Percentiles rank a stretch among this genome's conserved stretches.
Evolutionary conservation across 2,888 invertebrate genomes (phyloP).

Genomic region (Tachystola acroxantha): DNA sequence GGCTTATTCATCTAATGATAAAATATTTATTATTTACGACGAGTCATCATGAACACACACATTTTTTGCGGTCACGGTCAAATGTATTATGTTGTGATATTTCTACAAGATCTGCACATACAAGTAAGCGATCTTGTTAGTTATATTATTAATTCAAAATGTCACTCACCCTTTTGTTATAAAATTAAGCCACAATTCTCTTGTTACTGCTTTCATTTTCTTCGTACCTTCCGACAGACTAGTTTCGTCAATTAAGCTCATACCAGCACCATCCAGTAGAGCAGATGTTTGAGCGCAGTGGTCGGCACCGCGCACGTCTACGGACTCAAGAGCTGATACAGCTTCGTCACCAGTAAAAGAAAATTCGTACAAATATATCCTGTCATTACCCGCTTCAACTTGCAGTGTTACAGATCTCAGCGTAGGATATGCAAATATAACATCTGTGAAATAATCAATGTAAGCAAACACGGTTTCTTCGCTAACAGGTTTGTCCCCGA

Average conservation of each 20-base stretch:
- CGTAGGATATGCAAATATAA: conserved; percentile 23
- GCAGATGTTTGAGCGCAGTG: conserved; percentile 31
- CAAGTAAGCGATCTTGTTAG: no score
- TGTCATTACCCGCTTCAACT: conserved; percentile 24
- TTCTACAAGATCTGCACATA: no score
- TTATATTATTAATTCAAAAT: no score
- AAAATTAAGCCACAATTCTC: conserved; percentile 38
- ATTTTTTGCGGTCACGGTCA: no score
- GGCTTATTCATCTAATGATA: no score
- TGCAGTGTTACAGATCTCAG: conserved; percentile 25
- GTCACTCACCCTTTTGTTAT: conserved; percentile 34
- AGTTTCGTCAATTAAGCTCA: conserved; percentile 8
- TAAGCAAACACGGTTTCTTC: conserved; percentile 24
- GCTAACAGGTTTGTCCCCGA: conserved; percentile 24
- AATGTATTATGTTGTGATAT: no score
- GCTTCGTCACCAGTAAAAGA: conserved; percentile 26
- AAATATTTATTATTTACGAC: no score
- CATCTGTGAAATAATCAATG: conserved; percentile 33
- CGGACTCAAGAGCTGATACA: conserved; percentile 12
- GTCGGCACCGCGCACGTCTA: conserved; percentile 24
- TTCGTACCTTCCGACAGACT: conserved; percentile 17
- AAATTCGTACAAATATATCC: conserved; percentile 34
- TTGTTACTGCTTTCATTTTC: conserved; percentile 20
- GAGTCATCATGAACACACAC: no score
- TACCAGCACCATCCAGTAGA: conserved; percentile 17